Conservation (phyloP, 2,888 invertebrate genomes). For the Rhyacophila evoluta region DNA sequence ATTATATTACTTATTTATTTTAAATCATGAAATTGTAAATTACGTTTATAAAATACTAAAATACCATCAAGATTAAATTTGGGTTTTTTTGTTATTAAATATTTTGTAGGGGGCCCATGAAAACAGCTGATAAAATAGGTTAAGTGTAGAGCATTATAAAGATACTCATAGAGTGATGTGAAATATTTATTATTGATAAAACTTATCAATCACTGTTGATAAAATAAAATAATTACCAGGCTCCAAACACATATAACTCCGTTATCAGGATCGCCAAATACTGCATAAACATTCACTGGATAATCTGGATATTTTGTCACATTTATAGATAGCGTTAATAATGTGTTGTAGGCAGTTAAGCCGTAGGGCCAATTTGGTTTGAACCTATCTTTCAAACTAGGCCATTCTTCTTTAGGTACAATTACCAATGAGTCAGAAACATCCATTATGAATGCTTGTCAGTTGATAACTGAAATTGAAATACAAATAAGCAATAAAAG, state of each 20-base stretch:
- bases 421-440: neutral
- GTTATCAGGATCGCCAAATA: conserved; percentile 32
- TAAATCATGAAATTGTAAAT: too few relatives aligned
- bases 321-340: conserved; percentile 31
- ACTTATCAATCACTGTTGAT: too few relatives aligned
- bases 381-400: conserved; percentile 16
- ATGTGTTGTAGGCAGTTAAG: conserved; percentile 2
- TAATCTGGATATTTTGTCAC: conserved; percentile 27
- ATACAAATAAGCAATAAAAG: neutral
- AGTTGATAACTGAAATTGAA: too few relatives aligned
- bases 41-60: too few relatives aligned
- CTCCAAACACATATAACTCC: conserved; percentile 34
- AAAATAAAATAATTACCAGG: conserved; percentile 13
- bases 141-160: too few relatives aligned
- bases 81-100: too few relatives aligned
- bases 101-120: too few relatives aligned
- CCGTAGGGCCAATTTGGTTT: neutral
- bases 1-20: too few relatives aligned
- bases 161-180: too few relatives aligned
- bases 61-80: too few relatives aligned
- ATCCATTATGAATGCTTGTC: neutral
- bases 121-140: too few relatives aligned
- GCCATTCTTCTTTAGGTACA: conserved; percentile 28
- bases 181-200: too few relatives aligned
- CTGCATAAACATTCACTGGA: conserved; percentile 38